phyloP scores from a whole-genome alignment of 2,113 vertebrate species.

The Callipepla squamata region DNA sequence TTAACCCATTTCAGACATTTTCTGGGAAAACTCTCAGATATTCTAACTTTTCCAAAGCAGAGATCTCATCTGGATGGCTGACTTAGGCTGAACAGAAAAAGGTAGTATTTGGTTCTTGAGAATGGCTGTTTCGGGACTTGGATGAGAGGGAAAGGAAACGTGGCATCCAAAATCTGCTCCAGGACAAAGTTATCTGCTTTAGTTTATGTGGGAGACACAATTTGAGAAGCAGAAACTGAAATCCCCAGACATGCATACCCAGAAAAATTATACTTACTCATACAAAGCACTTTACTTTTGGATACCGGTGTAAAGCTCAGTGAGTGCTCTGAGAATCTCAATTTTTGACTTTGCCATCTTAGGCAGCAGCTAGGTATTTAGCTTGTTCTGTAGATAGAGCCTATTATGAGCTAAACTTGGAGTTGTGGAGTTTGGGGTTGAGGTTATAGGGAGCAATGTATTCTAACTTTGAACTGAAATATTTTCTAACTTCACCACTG shows the following conservation, averaged over 20 bases:
- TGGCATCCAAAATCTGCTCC: background rate
- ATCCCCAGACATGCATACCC: background rate
- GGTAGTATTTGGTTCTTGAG: background rate
- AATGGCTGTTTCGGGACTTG: background rate
- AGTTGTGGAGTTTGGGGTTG: background rate
- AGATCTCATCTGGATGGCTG: background rate
- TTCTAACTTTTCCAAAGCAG: background rate
- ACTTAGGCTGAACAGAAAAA: background rate
- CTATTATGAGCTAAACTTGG: background rate
- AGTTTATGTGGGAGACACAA: background rate
- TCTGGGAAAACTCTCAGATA: background rate
- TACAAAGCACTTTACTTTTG: background rate
- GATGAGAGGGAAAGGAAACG: background rate
- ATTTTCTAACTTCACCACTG: constrained; percentile 34
- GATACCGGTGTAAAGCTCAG: background rate
- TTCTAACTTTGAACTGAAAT: constrained; percentile 47
- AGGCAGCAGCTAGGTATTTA: background rate
- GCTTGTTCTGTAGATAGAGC: background rate
- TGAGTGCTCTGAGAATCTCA: background rate
- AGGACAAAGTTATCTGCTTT: background rate
- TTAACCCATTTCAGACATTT: background rate
- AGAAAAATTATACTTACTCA: background rate
- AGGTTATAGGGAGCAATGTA: background rate
- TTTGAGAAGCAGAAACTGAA: background rate
- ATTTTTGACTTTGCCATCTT: background rate